phyloP scores from a whole-genome alignment of 2,888 invertebrate genomes.

The Ariolimax columbianus region DNA sequence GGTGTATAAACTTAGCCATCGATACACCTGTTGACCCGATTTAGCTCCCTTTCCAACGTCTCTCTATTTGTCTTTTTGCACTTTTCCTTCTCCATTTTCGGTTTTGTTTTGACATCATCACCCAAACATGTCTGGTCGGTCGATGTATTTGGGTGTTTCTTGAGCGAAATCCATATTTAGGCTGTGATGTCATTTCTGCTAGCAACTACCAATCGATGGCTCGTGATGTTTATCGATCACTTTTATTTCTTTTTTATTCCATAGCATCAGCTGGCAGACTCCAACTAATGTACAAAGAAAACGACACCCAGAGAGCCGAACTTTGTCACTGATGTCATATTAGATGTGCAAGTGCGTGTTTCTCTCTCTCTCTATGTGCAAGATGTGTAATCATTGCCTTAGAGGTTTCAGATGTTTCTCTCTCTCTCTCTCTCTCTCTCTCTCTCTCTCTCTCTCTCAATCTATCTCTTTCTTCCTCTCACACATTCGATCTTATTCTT shows the following conservation, averaged over 20 bases:
- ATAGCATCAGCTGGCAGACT: not conserved
- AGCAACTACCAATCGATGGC: conserved; percentile 5
- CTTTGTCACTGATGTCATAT: not conserved
- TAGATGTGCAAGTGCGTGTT: not conserved
- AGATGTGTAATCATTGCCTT: too few relatives aligned
- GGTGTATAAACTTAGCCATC: too few relatives aligned
- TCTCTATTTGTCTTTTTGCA: too few relatives aligned
- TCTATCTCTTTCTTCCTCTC: too few relatives aligned
- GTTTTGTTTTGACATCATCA: not conserved
- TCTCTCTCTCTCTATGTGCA: too few relatives aligned
- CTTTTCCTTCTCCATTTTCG: not conserved
- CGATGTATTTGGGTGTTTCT: conserved; percentile 4
- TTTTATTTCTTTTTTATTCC: not conserved
- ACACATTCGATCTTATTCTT: too few relatives aligned
- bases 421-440: too few relatives aligned
- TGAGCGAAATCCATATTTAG: not conserved
- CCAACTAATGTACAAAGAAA: not conserved
- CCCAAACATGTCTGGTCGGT: not conserved
- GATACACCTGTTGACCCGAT: not conserved
- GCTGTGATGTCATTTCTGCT: conserved; percentile 13
- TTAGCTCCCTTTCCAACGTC: too few relatives aligned
- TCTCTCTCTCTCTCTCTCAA: too few relatives aligned
- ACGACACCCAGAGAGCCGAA: not conserved
- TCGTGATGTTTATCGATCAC: not conserved
- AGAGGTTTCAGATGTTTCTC: too few relatives aligned